Conservation (phyloP, 2,113 vertebrate genomes). For the Pomatorhinus ruficollis region DNA sequence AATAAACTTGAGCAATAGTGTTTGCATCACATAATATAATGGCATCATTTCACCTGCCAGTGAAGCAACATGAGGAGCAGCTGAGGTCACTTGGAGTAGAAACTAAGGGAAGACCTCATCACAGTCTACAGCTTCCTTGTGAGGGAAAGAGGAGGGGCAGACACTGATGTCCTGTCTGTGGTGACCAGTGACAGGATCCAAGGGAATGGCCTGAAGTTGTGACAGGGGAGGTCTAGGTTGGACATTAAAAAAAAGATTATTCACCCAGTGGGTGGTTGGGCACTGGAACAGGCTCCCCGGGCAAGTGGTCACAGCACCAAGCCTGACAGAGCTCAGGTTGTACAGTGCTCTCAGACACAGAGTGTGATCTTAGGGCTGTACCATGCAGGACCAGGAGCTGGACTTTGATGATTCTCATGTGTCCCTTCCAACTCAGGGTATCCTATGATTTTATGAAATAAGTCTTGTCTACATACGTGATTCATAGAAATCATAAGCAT, state of each 20-base stretch:
- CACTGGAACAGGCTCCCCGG: background rate
- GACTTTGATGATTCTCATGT: background rate
- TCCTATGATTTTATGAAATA: background rate
- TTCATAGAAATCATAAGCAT: background rate
- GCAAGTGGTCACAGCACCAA: background rate
- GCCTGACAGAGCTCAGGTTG: background rate
- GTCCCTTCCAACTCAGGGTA: background rate
- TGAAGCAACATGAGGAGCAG: background rate
- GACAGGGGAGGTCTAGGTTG: background rate
- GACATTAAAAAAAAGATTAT: background rate
- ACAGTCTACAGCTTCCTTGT: background rate
- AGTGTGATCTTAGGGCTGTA: background rate
- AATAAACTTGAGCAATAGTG: background rate
- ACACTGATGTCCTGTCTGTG: background rate
- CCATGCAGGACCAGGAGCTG: accelerated
- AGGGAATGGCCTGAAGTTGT: background rate
- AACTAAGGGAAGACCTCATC: background rate
- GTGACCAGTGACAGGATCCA: background rate
- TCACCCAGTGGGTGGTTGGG: background rate
- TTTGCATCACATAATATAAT: background rate
- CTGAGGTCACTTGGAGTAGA: background rate
- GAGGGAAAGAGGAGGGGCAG: background rate
- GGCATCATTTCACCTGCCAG: background rate
- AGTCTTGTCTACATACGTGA: background rate
- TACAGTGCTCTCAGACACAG: background rate